A percentile compares a stretch with the other conserved stretches of the same genome.
Conservation (phyloP, 2,888 invertebrate species). For the Anoplius nigerrimus region DNA sequence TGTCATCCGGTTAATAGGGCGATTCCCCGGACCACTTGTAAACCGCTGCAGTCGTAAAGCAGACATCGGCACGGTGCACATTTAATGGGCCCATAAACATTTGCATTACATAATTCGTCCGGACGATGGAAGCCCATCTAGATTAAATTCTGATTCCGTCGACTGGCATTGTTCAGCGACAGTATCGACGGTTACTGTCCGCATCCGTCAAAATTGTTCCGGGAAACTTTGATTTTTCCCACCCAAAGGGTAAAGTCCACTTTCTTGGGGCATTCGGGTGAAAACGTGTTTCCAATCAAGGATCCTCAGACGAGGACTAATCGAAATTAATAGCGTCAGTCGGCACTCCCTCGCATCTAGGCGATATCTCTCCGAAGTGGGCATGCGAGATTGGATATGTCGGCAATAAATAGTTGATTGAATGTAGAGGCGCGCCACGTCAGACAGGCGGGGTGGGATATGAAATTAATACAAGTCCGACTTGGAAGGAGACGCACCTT, state of each 20-base stretch:
- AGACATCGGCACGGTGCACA: constrained; percentile 47
- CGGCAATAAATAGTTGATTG: constrained; percentile 74
- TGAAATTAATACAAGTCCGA: constrained; percentile 73
- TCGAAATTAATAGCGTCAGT: constrained; percentile 63
- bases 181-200: neutral
- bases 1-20: constrained; percentile 34
- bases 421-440: constrained; percentile 53
- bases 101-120: constrained; percentile 53
- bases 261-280: neutral
- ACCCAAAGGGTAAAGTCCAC: constrained; percentile 7
- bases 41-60: constrained; percentile 56
- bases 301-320: constrained; percentile 51
- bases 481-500: constrained; percentile 53
- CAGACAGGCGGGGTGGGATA: constrained; percentile 69
- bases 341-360: constrained; percentile 69
- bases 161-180: neutral
- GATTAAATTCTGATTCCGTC: neutral
- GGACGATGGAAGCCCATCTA: neutral
- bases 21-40: constrained; percentile 38
- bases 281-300: constrained; percentile 53
- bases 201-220: neutral
- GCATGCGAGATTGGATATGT: constrained; percentile 67
- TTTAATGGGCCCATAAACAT: constrained; percentile 56
- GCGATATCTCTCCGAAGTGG: constrained; percentile 67
- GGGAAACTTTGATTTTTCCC: constrained; percentile 2